Evolutionary conservation across 2,113 vertebrate species (phyloP).

Genomic region (Hiodon tergisus): DNA sequence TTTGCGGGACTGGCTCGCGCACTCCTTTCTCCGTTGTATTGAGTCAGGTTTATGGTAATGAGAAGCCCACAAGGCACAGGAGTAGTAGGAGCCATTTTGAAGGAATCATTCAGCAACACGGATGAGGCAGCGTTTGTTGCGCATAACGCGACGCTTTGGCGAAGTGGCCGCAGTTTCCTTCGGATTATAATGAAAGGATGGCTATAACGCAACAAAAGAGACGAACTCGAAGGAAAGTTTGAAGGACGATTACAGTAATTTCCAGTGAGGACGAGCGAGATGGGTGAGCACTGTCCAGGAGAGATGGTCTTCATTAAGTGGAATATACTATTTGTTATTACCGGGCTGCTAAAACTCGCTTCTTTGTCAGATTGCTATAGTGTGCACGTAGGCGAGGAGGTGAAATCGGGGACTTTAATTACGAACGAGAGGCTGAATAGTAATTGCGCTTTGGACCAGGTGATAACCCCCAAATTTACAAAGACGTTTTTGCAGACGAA

Average conservation of each 20-base stretch:
- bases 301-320: conserved; percentile 53
- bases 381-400: conserved; percentile 59
- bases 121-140: background rate
- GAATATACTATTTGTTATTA: conserved; percentile 50
- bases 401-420: conserved; percentile 41
- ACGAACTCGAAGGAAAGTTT: conserved; percentile 60
- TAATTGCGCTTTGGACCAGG: conserved; percentile 58
- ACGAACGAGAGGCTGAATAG: conserved; percentile 42
- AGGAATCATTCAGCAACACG: conserved; percentile 46
- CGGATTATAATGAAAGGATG: conserved; percentile 49
- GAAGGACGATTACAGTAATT: conserved; percentile 29
- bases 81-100: conserved; percentile 54
- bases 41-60: conserved; percentile 78
- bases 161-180: conserved; percentile 11
- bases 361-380: conserved; percentile 38
- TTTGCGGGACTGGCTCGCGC: background rate
- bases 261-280: conserved; percentile 13
- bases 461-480: conserved; percentile 55
- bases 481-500: conserved; percentile 50
- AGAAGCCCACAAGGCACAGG: conserved; percentile 51
- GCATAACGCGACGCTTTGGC: background rate
- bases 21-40: conserved; percentile 24
- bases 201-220: conserved; percentile 53
- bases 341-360: conserved; percentile 47
- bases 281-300: conserved; percentile 39